These are phyloP conservation scores for Corythaixoides concolor DNA, from an alignment of 2,113 vertebrate species.

Conservation along the genomic window DNA sequence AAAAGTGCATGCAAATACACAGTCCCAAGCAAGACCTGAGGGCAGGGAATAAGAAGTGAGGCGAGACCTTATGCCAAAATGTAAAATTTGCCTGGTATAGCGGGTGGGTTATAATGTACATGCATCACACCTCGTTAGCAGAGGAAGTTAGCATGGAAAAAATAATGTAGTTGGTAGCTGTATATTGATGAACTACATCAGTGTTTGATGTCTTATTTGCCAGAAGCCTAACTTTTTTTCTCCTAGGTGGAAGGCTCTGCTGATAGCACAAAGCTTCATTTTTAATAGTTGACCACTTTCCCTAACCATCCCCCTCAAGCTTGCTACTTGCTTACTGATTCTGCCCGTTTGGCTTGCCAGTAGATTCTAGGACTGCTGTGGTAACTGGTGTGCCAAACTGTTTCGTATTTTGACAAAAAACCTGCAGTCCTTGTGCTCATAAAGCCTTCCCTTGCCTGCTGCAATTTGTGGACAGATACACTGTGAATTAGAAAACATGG, in stretches of 20 bases:
- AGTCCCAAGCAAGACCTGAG: not conserved
- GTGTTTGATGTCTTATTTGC: not conserved
- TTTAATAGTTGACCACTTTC: not conserved
- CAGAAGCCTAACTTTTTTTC: not conserved
- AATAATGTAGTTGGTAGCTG: not conserved
- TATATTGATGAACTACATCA: not conserved
- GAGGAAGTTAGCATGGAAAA: not conserved
- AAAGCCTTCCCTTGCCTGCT: not conserved
- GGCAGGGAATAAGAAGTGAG: not conserved
- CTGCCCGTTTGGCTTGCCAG: not conserved
- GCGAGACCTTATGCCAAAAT: not conserved
- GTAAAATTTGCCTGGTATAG: not conserved
- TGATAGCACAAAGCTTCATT: not conserved
- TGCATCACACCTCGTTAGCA: not conserved
- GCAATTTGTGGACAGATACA: not conserved
- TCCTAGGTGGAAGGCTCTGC: not conserved
- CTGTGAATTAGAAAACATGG: not conserved
- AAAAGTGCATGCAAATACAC: not conserved
- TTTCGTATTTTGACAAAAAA: not conserved
- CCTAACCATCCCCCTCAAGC: fast-evolving
- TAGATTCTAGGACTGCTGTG: not conserved
- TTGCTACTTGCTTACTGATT: not conserved
- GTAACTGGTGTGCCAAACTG: not conserved
- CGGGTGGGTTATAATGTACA: not conserved
- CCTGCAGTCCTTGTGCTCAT: not conserved